A percentile compares a stretch with the other conserved stretches of the same genome.
phyloP scores from a whole-genome alignment of 2,113 vertebrate species.

The Marmota monax region DNA sequence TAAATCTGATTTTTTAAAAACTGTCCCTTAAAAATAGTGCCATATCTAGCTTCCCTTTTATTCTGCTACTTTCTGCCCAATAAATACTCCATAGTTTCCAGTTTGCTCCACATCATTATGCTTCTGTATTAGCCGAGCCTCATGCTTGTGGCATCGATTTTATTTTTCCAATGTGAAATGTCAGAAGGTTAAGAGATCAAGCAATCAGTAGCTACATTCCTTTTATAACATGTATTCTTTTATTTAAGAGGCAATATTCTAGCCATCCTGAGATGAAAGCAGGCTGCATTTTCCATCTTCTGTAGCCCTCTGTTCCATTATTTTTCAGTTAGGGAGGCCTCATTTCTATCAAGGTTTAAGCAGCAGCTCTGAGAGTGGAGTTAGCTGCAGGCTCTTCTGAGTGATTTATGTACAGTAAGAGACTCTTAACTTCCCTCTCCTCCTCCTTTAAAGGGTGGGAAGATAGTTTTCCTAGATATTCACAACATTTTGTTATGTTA shows the following conservation, averaged over 20 bases:
- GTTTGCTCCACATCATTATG: slow-evolving; percentile 10
- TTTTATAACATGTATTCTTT: slow-evolving; percentile 53
- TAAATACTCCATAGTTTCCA: not conserved
- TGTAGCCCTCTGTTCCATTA: slow-evolving; percentile 22
- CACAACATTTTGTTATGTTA: not conserved
- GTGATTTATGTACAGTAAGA: not conserved
- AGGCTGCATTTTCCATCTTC: slow-evolving; percentile 20
- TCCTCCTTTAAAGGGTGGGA: not conserved
- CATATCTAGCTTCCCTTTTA: not conserved
- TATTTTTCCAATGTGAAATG: slow-evolving; percentile 73
- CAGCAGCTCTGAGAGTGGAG: not conserved
- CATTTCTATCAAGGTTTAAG: slow-evolving; percentile 68
- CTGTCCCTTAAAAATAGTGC: slow-evolving; percentile 70
- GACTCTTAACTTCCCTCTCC: not conserved
- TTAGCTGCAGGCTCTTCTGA: slow-evolving; percentile 24
- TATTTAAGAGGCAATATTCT: slow-evolving; percentile 64
- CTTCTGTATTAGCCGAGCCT: slow-evolving; percentile 15
- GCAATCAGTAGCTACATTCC: not conserved
- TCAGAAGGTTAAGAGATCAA: slow-evolving; percentile 52
- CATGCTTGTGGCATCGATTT: slow-evolving; percentile 2
- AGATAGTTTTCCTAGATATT: not conserved
- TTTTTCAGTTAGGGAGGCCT: not conserved
- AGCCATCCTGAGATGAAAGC: slow-evolving; percentile 60
- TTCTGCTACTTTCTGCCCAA: slow-evolving; percentile 59
- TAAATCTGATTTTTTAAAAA: slow-evolving; percentile 72